Evolutionary conservation across 1,140 invertebrate species (phyloP), one percentile per base, ranked within the genome.

Genomic region (Zeugodacus cucurbitae): DNA sequence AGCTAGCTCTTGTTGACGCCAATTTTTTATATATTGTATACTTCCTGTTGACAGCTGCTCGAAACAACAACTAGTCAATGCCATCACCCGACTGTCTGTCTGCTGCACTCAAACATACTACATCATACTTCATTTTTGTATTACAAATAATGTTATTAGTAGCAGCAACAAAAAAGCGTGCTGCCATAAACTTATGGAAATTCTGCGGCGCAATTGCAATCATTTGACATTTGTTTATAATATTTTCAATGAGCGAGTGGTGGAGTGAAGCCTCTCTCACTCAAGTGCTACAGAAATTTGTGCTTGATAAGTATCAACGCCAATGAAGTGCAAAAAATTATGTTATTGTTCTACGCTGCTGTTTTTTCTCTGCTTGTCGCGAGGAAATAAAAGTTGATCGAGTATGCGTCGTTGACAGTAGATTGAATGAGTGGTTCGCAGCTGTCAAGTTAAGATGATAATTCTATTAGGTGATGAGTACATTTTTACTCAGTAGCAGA

Each of bases 151-250:
- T 58, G 85, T 29, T 14, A 86, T 86, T 86, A 86, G 22, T 1
- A 17, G n/a, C 58, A 26, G 8, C 14, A 54, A 54, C n/a, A 82
- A 82, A 78, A 48, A 82, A 2, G 14, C n/a, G 17, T 82, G 0
- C 14, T 26, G 10, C 41, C 3, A 37, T 82, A 82, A 59, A 59
- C 32, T 37, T 59, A 86, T 86, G 85, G 85, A 86, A 86, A 86
- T 86, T 86, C 44, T 59, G 26, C n/a, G 57, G 85, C 85, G 3
- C 59, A 86, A 86, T 59, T 37, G 34, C 29, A 34, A 86, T 86
- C n/a, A 86, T 86, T 58, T 86, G 54, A 29, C 54, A 86, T 86
- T 86, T 86, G 85, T 86, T 44, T 59, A 86, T 82, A 82, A 82
- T 54, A 82, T 82, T 82, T n/a, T 10, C 74, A 82, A 82, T 48